Evolutionary conservation across 2,797 vertebrate species (phyloP), one percentile per base, ranked within the genome.

Genomic region (Gouania willdenowi): DNA sequence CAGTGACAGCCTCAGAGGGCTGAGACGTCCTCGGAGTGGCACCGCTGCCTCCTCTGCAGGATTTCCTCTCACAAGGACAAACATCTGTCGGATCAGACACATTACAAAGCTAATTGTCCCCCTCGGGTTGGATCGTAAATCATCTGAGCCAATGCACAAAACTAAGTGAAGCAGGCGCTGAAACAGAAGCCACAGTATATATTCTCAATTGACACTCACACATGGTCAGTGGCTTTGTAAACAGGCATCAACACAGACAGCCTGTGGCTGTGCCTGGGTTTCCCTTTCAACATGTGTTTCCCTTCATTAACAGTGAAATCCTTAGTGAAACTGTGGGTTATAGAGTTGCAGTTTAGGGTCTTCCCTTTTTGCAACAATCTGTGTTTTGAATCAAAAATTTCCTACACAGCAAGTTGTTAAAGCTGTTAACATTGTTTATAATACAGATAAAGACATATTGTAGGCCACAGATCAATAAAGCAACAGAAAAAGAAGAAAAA

Each of bases 51-150:
- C 29, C 61, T 59, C 63, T 18, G 5, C 65, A 26, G 40, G 57
- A 50, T 66, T 48, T 47, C 37, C 67, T 36, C 46, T 60, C 48
- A 31, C 56, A 27, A 52, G 37, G 63, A 71, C 55, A 52, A 71
- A 52, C 26, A 52, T 68, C 69, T 14, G 77, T 81, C 77, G 81
- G 65, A 80, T 82, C 63, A 68, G 64, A 81, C 60, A 62, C 71
- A 80, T 82, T 83, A 82, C 63, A 66, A 42, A 59, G 78, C 66
- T 81, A 82, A 82, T 83, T 79, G 68, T 43, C 72, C 79, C 78
- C 71, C 68, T 73, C 48, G 74, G 75, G 74, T 68, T 44, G 34
- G 21, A 27, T 69, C 47, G 44, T 68, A 79, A 59, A 68, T 81
- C 78, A 78, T 74, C 55, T 57, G 53, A 80, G 59, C 64, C 41